phyloP scores from a whole-genome alignment of 2,113 vertebrate species.

The Grantiella picta region DNA sequence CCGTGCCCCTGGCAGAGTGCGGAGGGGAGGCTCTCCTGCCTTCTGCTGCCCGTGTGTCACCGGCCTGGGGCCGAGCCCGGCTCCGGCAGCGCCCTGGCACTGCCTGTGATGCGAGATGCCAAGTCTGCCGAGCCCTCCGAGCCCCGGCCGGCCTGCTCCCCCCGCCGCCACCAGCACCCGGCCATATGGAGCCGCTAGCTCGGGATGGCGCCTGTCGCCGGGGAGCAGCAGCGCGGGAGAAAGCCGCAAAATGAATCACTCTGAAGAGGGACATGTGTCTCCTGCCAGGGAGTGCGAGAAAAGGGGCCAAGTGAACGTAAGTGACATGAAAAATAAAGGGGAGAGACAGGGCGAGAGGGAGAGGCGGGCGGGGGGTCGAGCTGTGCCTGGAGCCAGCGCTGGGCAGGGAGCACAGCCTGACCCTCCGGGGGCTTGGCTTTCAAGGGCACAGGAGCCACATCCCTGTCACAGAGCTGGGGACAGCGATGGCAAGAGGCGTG shows the following conservation, averaged over 20 bases:
- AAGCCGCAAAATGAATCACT: conserved; percentile 29
- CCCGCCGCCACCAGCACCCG: not conserved
- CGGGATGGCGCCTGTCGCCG: conserved; percentile 22
- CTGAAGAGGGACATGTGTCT: conserved; percentile 68
- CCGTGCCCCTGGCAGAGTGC: not conserved
- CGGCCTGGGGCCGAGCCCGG: conserved; percentile 49
- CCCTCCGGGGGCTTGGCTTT: not conserved
- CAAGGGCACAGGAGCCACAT: not conserved
- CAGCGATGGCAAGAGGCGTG: not conserved
- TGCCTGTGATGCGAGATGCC: conserved; percentile 11
- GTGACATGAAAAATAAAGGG: conserved; percentile 60
- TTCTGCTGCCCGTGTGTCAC: conserved; percentile 8
- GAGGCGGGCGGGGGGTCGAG: not conserved
- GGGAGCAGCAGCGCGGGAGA: not conserved
- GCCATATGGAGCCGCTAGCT: conserved; percentile 60
- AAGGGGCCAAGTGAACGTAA: conserved; percentile 15
- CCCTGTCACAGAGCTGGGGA: not conserved
- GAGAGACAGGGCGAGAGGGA: not conserved
- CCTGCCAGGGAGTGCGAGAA: conserved; percentile 49
- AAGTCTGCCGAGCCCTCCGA: conserved; percentile 33
- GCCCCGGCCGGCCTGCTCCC: not conserved
- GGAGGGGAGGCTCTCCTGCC: conserved; percentile 58
- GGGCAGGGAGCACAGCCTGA: not conserved
- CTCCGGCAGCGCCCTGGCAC: conserved; percentile 53
- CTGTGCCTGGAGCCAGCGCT: not conserved